Conservation (phyloP, 2,797 vertebrate species). For the Ptychobarbus kaznakovi region DNA sequence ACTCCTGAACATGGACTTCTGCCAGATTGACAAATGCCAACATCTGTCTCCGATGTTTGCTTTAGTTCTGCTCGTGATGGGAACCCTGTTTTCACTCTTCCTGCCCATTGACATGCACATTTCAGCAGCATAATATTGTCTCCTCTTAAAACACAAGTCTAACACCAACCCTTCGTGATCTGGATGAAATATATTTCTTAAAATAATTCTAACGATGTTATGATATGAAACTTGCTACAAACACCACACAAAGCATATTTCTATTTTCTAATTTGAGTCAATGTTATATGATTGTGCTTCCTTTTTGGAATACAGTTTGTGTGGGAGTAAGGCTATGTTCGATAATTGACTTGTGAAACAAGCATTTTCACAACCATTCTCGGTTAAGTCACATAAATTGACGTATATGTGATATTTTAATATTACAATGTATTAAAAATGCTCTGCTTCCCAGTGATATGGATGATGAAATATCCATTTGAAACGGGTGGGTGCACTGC, state of each 20-base stretch:
- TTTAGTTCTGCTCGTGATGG: neutral
- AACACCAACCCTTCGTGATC: neutral
- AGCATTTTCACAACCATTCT: neutral
- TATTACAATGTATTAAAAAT: neutral
- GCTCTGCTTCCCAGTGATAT: neutral
- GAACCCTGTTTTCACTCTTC: neutral
- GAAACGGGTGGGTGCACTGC: neutral
- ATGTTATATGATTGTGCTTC: neutral
- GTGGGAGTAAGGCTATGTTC: neutral
- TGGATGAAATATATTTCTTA: neutral
- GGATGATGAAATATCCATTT: neutral
- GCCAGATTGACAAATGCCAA: neutral
- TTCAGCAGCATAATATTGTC: neutral
- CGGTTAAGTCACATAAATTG: neutral
- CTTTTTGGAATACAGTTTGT: neutral
- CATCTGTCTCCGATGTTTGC: conserved; percentile 1
- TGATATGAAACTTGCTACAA: neutral
- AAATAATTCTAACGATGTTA: neutral
- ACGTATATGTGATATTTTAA: neutral
- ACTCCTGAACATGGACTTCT: neutral
- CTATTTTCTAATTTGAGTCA: neutral
- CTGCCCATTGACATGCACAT: neutral
- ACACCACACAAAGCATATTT: neutral
- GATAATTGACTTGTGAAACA: conserved; percentile 2
- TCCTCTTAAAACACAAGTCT: neutral